Evolutionary conservation across 2,797 vertebrate species (phyloP).

Genomic region (Xerus rutilus): DNA sequence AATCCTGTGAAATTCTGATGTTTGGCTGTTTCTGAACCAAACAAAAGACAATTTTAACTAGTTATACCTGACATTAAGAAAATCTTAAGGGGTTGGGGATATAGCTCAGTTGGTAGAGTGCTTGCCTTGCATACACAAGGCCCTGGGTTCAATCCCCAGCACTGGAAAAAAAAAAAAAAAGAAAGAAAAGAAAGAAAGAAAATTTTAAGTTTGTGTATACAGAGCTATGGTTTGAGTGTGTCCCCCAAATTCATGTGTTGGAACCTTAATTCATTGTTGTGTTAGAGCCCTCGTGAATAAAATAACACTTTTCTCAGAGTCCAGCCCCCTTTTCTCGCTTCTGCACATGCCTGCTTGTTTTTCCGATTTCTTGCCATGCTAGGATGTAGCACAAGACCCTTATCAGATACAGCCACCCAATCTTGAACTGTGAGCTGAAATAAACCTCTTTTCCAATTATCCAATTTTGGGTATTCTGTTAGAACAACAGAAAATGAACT

Average conservation of each 20-base stretch:
- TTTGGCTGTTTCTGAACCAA: slow-evolving; percentile 3
- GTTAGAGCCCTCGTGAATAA: neutral
- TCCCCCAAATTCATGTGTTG: neutral
- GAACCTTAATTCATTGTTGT: too few relatives aligned
- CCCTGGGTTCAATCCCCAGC: too few relatives aligned
- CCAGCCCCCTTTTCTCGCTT: neutral
- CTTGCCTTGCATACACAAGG: too few relatives aligned
- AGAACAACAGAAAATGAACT: neutral
- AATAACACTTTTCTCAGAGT: neutral
- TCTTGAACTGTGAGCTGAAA: neutral
- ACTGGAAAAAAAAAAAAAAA: too few relatives aligned
- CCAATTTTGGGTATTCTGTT: neutral
- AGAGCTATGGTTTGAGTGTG: neutral
- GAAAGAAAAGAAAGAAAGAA: too few relatives aligned
- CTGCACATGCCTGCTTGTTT: neutral
- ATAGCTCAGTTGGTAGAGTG: too few relatives aligned
- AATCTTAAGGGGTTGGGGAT: neutral
- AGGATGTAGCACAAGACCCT: neutral
- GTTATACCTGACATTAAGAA: slow-evolving; percentile 30
- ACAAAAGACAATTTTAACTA: neutral
- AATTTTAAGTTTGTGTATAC: neutral
- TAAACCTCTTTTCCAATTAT: neutral
- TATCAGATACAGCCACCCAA: too few relatives aligned
- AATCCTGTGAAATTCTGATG: slow-evolving; percentile 13
- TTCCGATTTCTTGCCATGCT: neutral